phyloP scores from a whole-genome alignment of 2,888 invertebrate species.

The Fabriciana adippe region DNA sequence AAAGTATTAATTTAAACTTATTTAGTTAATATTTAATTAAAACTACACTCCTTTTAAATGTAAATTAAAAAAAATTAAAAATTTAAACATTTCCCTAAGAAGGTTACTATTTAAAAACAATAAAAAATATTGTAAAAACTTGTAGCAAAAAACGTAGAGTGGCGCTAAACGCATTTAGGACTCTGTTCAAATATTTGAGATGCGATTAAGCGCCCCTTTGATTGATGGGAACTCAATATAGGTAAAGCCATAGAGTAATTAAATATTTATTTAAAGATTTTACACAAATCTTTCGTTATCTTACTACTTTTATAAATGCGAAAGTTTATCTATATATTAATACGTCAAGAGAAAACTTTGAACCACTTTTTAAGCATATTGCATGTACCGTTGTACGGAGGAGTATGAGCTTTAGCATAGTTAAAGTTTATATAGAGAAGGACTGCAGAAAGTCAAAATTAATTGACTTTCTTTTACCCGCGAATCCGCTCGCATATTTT shows the following conservation, averaged over 20 bases:
- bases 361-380: no score
- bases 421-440: no score
- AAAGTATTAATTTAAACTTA: no score
- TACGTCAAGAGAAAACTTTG: no score
- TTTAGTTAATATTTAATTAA: neutral
- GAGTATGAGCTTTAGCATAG: no score
- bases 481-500: no score
- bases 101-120: slow-evolving; percentile 19
- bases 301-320: no score
- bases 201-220: slow-evolving; percentile 68
- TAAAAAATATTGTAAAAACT: slow-evolving; percentile 31
- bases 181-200: slow-evolving; percentile 70
- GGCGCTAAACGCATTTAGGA: slow-evolving; percentile 68
- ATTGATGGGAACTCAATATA: slow-evolving; percentile 70
- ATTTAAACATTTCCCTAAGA: neutral
- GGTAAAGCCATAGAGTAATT: slow-evolving; percentile 44
- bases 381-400: no score
- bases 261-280: neutral
- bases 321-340: no score
- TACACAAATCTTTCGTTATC: neutral
- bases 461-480: no score
- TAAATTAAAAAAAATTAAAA: slow-evolving; percentile 4
- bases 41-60: no score
- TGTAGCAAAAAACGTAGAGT: slow-evolving; percentile 51
- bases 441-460: no score